Base-by-base conservation (phyloP, 2,888 invertebrate genomes). In the Scelioninae gen. 1 region DNA sequence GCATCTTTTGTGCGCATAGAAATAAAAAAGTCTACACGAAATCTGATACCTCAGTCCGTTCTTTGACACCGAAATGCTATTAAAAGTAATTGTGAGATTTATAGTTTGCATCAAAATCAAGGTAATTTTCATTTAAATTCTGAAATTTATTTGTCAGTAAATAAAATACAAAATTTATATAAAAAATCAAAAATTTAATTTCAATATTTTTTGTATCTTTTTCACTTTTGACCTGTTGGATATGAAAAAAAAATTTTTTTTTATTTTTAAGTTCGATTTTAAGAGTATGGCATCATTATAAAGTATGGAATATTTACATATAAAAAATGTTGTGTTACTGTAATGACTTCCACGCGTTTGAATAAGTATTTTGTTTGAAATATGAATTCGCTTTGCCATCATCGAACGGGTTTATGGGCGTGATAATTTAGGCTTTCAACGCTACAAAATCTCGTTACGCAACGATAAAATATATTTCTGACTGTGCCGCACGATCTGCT, bases 371-470 rank as follows among this genome's bases (percentile, higher is more conserved):
- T 74, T 40, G 60, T 60, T 80, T 58, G 60, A 68, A 79, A 74
- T 68, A 49, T 68, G 74, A 80, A 72, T 80, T 80, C 55, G 23
- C 32, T 16, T 55, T 13, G 40, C 60, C 62, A 80, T 80, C 74
- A 68, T 74, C 40, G 66, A 74, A 60, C 32, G 53, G 32, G 53
- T 80, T 80, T 80, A 75, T 80, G 56, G 31, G 49, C 43, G 75
- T 43, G 75, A 69, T 75, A 80, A 80, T 80, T 80, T 80, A 56
- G 63, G 56, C 40, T 75, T 81, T 81, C 81, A 81, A 32, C 55
- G 58, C 49, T 62, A 55, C 80, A 68, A 68, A 75, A 80, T 80
- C 63, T 81, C 81, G 80, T 81, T 81, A 81, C 47, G 56, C 53
- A 29, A 40, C 51, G 15, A 51, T 11, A 68, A 81, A 75, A 81